phyloP scores from a whole-genome alignment of 2,888 invertebrate species.

The Leucophenga montana region DNA sequence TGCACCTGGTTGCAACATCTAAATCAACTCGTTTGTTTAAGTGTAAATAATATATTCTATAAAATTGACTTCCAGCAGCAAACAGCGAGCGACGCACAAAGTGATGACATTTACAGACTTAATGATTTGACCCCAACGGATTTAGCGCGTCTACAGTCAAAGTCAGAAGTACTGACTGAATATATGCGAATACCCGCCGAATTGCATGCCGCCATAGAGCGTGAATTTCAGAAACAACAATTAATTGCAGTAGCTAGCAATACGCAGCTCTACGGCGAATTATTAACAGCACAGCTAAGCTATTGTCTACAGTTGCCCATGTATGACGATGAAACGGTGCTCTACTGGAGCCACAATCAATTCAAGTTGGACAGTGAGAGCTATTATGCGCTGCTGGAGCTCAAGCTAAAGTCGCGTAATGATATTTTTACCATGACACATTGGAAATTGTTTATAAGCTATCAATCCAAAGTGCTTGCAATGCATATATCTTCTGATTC shows the following conservation, averaged over 20 bases:
- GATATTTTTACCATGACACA: slow-evolving; percentile 45
- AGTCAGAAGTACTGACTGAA: slow-evolving; percentile 50
- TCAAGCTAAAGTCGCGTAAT: slow-evolving; percentile 49
- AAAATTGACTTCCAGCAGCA: slow-evolving; percentile 44
- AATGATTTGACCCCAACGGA: slow-evolving; percentile 53
- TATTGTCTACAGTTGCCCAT: slow-evolving; percentile 54
- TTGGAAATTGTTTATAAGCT: slow-evolving; percentile 61
- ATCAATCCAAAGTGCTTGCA: slow-evolving; percentile 35
- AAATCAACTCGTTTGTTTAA: slow-evolving; percentile 66
- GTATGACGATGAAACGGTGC: slow-evolving; percentile 34
- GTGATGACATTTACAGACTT: slow-evolving; percentile 35
- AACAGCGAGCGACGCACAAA: slow-evolving; percentile 1
- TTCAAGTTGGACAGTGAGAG: slow-evolving; percentile 34
- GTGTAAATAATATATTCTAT: slow-evolving; percentile 71
- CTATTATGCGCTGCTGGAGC: slow-evolving; percentile 54
- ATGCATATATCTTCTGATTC: slow-evolving; percentile 55
- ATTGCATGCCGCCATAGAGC: slow-evolving; percentile 54
- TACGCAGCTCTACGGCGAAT: slow-evolving; percentile 40
- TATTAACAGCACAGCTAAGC: slow-evolving; percentile 49
- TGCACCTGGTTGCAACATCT: slow-evolving; percentile 65
- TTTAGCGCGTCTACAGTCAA: slow-evolving; percentile 47
- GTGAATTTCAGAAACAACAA: slow-evolving; percentile 64
- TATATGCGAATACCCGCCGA: slow-evolving; percentile 50
- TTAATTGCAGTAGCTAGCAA: slow-evolving; percentile 58
- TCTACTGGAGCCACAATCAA: slow-evolving; percentile 41